Conservation (phyloP, 2,888 invertebrate species). For the Hetaerina titia region DNA sequence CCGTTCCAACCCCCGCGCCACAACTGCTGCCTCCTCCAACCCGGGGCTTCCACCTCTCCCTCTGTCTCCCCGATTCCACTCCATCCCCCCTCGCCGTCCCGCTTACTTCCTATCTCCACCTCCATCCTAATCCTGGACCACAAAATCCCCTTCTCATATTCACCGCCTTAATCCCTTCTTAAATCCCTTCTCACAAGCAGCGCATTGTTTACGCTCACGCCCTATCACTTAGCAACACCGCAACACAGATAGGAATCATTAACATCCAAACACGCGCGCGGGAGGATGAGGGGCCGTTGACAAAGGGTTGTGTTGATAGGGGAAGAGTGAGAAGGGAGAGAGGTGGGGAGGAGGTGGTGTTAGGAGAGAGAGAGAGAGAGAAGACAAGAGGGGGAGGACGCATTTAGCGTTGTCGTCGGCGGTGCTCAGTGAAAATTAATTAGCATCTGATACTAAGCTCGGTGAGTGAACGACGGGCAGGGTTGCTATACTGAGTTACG, state of each 20-base stretch:
- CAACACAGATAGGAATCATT: conserved; percentile 64
- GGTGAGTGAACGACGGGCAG: not conserved
- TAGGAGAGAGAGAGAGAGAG: not conserved
- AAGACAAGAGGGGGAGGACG: not conserved
- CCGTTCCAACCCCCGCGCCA: not conserved
- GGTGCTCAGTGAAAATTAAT: conserved; percentile 45
- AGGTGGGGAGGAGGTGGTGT: not conserved
- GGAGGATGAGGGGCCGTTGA: conserved; percentile 29
- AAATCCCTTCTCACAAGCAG: conserved; percentile 56
- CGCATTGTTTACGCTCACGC: conserved; percentile 57
- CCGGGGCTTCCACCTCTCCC: not conserved
- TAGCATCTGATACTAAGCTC: conserved; percentile 48
- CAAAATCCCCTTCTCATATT: conserved; percentile 32
- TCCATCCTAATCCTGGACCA: conserved; percentile 8
- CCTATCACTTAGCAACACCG: conserved; percentile 54
- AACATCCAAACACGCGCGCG: conserved; percentile 49
- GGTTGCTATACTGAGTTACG: not conserved
- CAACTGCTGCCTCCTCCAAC: not conserved
- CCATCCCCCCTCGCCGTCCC: not conserved
- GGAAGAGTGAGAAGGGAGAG: not conserved
- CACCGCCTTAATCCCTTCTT: conserved; percentile 20
- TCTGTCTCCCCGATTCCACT: not conserved
- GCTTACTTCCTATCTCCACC: not conserved
- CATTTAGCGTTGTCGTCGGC: not conserved
- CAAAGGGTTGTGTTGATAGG: not conserved